Percentiles rank a stretch among this genome's conserved stretches.
These are phyloP conservation scores for Invenusta paracnida DNA, from an alignment of 2,888 invertebrate species.

Conservation along the genomic window DNA sequence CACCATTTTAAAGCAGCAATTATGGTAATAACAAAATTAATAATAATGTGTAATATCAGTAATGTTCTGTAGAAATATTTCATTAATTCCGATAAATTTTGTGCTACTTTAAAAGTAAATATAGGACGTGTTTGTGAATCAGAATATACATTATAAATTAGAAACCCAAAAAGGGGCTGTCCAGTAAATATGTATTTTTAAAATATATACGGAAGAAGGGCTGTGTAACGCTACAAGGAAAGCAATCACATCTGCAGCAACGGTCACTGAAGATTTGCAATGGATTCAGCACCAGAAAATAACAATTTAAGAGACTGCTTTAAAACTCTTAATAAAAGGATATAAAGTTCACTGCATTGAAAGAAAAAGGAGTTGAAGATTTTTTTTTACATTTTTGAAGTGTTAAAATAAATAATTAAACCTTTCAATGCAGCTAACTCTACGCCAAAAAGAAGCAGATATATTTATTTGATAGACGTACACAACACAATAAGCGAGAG, in stretches of 20 bases:
- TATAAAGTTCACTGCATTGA: neutral
- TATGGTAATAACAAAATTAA: neutral
- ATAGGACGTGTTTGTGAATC: constrained; percentile 11
- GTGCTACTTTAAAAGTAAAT: constrained; percentile 7
- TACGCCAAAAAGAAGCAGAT: neutral
- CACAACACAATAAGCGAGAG: constrained; percentile 1
- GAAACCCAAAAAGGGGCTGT: constrained; percentile 9
- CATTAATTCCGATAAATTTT: neutral
- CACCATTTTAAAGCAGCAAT: neutral
- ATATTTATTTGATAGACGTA: constrained; percentile 3
- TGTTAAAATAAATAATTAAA: neutral
- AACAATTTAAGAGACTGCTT: constrained; percentile 1
- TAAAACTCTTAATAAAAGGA: neutral
- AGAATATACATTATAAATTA: constrained; percentile 11
- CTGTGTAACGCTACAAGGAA: constrained; percentile 10
- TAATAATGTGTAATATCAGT: neutral
- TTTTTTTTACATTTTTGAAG: neutral
- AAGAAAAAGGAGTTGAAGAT: neutral
- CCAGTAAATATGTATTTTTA: neutral
- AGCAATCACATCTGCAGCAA: constrained; percentile 26
- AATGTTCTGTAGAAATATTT: neutral
- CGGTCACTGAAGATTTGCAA: neutral
- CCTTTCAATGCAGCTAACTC: neutral
- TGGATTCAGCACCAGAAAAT: constrained; percentile 2
- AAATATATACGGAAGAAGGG: neutral